A percentile compares a stretch with the other conserved stretches of the same genome.
These are phyloP conservation scores for Calyptomena viridis DNA, from an alignment of 2,113 vertebrate genomes.

Conservation along the genomic window DNA sequence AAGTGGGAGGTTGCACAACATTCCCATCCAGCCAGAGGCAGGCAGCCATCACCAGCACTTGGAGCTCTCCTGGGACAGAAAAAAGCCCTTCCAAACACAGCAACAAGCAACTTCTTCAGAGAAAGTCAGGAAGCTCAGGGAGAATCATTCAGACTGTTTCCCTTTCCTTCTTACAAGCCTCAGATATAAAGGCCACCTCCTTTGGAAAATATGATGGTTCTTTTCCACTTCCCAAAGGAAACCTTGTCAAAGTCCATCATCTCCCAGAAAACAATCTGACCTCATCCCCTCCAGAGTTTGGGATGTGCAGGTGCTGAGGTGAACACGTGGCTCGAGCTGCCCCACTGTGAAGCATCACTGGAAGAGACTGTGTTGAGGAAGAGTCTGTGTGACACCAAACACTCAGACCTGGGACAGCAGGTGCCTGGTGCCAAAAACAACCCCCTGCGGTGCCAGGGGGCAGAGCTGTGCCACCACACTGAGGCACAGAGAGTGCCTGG, in stretches of 20 bases:
- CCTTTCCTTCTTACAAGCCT: background rate
- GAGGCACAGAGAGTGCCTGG: background rate
- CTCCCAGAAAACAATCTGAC: background rate
- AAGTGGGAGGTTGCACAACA: background rate
- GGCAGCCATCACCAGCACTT: background rate
- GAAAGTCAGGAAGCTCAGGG: background rate
- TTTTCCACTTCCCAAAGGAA: background rate
- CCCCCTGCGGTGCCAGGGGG: background rate
- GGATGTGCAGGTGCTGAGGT: accelerated
- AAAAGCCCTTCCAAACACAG: background rate
- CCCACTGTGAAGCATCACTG: background rate
- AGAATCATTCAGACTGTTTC: background rate
- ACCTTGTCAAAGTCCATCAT: background rate
- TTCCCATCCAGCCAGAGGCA: background rate
- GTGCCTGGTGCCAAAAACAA: background rate
- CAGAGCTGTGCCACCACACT: background rate
- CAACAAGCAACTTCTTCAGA: background rate
- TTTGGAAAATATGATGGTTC: background rate
- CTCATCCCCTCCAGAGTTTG: background rate
- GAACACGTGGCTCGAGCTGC: accelerated
- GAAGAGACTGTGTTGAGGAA: background rate
- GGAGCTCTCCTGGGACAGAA: background rate
- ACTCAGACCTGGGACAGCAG: background rate
- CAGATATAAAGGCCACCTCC: background rate
- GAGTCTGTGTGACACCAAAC: background rate